Conservation (phyloP, 2,113 vertebrate genomes). For the Antidorcas marsupialis region DNA sequence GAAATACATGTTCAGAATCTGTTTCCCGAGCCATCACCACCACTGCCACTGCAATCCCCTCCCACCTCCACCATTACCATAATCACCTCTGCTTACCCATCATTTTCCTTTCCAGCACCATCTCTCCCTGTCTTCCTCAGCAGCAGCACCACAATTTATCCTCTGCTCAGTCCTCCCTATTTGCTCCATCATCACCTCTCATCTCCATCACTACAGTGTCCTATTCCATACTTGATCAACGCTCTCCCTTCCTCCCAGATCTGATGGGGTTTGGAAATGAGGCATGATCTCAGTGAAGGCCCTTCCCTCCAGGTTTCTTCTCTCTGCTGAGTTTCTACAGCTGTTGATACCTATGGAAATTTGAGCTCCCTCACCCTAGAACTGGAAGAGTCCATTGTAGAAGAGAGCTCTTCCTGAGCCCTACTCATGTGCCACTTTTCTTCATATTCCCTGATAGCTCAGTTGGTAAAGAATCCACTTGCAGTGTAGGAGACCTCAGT, state of each 20-base stretch:
- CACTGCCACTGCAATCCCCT: background rate
- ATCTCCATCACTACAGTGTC: background rate
- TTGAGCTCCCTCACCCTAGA: background rate
- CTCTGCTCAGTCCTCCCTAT: background rate
- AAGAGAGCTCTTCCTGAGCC: background rate
- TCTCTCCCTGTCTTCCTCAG: background rate
- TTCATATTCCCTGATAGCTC: background rate
- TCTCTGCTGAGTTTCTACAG: background rate
- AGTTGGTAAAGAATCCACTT: background rate
- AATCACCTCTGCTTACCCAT: background rate
- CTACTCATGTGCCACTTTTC: background rate
- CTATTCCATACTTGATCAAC: background rate
- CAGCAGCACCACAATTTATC: background rate
- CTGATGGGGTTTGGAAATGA: background rate
- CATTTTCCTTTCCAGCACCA: background rate
- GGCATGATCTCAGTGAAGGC: background rate
- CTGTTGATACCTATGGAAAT: background rate
- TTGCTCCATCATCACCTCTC: background rate
- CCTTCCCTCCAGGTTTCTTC: background rate
- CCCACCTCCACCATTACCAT: background rate
- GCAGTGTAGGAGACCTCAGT: background rate
- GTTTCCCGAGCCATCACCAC: rapidly evolving
- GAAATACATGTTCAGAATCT: background rate
- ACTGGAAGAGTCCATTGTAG: background rate
- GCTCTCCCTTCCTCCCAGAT: background rate